Conservation (phyloP, 2,113 vertebrate species). For the Fukomys damarensis region DNA sequence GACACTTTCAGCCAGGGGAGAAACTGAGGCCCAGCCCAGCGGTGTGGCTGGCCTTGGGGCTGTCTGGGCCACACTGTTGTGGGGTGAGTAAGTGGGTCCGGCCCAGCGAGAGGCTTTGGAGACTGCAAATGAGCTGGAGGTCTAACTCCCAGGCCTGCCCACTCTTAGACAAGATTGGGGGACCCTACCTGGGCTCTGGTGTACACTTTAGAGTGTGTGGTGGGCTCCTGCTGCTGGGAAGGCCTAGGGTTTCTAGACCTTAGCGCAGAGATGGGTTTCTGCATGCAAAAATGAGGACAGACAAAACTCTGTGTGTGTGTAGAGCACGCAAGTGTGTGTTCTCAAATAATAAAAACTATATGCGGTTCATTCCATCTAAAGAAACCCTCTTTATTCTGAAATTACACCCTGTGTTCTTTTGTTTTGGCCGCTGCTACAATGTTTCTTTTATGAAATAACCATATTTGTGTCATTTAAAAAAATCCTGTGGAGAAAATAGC, state of each 20-base stretch:
- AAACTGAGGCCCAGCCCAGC: not conserved
- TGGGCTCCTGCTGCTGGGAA: not conserved
- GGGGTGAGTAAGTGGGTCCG: too few relatives aligned
- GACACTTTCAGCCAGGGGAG: not conserved
- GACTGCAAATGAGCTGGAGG: not conserved
- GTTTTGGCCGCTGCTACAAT: not conserved
- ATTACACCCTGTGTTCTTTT: not conserved
- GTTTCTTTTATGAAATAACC: conserved; percentile 6
- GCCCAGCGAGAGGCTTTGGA: not conserved
- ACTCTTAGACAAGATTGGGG: not conserved
- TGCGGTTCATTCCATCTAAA: not conserved
- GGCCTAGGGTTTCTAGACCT: not conserved
- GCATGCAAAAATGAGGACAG: not conserved
- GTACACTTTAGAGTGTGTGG: not conserved
- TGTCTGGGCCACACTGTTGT: not conserved
- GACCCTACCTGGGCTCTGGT: not conserved
- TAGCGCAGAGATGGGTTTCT: not conserved
- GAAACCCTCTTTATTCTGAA: not conserved
- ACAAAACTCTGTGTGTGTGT: not conserved
- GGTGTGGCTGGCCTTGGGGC: not conserved
- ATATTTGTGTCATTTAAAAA: not conserved
- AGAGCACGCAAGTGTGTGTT: not conserved
- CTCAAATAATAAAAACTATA: not conserved
- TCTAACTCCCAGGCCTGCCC: not conserved
- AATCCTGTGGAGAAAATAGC: not conserved